phyloP scores from a whole-genome alignment of 1,140 invertebrate species.

The Temnothorax curvispinosus region DNA sequence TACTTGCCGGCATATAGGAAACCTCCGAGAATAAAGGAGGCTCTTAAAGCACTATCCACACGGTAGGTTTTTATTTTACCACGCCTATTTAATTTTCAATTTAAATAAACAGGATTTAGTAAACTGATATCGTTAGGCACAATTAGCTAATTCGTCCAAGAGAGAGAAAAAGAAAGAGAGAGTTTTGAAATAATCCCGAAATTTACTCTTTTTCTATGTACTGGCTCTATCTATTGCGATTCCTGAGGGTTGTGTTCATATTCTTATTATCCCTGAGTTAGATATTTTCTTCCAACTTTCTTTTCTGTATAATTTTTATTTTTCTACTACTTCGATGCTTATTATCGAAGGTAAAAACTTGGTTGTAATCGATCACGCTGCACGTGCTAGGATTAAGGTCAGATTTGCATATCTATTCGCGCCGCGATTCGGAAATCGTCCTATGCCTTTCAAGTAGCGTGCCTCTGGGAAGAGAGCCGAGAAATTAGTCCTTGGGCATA shows the following conservation, averaged over 20 bases:
- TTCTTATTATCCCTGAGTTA: neutral
- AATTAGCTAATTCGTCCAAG: no score
- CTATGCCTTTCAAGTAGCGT: neutral
- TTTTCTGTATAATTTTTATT: neutral
- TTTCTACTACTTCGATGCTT: neutral
- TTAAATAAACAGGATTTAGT: neutral
- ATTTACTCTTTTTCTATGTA: neutral
- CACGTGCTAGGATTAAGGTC: neutral
- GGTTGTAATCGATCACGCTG: neutral
- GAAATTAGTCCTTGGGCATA: constrained; percentile 52
- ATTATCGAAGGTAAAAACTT: neutral
- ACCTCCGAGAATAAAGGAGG: constrained; percentile 82
- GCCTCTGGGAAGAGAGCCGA: constrained; percentile 40
- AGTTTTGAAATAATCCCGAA: neutral
- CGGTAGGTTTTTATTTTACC: neutral
- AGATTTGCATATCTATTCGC: neutral
- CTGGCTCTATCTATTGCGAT: neutral
- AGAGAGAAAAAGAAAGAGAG: no score
- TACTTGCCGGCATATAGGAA: constrained; percentile 76
- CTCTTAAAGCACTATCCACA: constrained; percentile 17
- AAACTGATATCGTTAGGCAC: no score
- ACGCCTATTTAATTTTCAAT: neutral
- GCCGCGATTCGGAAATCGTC: neutral
- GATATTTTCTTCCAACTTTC: neutral
- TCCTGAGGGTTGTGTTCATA: neutral